A percentile compares a stretch with the other conserved stretches of the same genome.
Conservation (phyloP, 2,113 vertebrate species). For the Pelecanoides urinatrix region DNA sequence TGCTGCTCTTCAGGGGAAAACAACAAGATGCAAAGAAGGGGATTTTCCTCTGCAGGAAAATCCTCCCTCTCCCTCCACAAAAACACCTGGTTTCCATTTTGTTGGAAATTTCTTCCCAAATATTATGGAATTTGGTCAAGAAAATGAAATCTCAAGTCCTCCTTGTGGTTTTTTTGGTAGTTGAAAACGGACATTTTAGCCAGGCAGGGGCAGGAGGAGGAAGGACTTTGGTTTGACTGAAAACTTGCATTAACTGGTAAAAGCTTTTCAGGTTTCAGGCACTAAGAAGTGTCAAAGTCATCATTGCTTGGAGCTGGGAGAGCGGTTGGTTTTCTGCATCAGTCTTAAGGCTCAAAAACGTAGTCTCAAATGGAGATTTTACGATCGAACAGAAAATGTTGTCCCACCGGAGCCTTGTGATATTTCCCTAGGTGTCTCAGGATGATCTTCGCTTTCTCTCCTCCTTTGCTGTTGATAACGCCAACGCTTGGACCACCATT, state of each 20-base stretch:
- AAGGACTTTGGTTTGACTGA: not conserved
- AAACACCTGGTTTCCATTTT: not conserved
- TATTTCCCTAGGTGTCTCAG: not conserved
- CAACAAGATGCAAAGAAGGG: not conserved
- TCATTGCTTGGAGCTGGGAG: not conserved
- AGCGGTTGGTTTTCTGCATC: not conserved
- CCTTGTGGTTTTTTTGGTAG: not conserved
- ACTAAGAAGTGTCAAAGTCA: not conserved
- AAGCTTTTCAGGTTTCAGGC: not conserved
- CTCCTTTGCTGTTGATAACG: not conserved
- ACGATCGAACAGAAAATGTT: not conserved
- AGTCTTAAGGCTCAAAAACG: not conserved
- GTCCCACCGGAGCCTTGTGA: rapidly evolving
- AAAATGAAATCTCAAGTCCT: not conserved
- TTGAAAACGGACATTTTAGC: not conserved
- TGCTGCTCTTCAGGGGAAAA: not conserved
- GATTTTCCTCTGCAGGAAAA: not conserved
- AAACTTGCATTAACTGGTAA: not conserved
- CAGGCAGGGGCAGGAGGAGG: not conserved
- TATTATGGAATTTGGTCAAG: rapidly evolving
- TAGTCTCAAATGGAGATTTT: not conserved
- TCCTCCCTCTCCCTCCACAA: not conserved
- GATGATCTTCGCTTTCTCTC: not conserved
- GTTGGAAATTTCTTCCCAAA: not conserved
- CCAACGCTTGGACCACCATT: not conserved